phyloP scores from a whole-genome alignment of 2,797 vertebrate species.

The Enteromius argenteus region DNA sequence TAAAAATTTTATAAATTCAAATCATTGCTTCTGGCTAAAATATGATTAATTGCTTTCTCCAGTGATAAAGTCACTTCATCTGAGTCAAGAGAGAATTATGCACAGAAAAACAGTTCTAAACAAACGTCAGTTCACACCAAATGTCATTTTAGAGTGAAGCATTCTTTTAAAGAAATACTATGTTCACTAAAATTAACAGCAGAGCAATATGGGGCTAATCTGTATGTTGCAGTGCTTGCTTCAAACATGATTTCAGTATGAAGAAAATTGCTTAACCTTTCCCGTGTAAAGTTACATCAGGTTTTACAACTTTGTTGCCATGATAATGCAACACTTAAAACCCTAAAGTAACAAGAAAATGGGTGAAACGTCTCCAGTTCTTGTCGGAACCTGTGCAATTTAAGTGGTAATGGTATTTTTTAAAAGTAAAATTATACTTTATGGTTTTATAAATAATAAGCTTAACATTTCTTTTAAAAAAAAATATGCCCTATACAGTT shows the following conservation, averaged over 20 bases:
- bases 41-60: neutral
- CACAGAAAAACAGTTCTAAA: neutral
- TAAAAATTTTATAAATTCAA: neutral
- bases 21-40: neutral
- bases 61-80: neutral
- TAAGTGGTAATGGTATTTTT: neutral
- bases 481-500: neutral
- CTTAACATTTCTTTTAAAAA: too few relatives aligned
- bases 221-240: neutral
- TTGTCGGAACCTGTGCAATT: neutral
- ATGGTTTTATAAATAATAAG: neutral
- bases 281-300: neutral
- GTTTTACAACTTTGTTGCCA: neutral
- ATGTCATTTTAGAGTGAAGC: neutral
- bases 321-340: neutral
- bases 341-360: neutral
- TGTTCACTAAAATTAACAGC: neutral
- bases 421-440: neutral
- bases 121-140: neutral
- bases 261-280: neutral
- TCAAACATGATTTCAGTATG: neutral
- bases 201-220: neutral
- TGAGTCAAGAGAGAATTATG: neutral
- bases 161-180: neutral
- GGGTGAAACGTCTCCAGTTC: neutral